These are phyloP conservation scores for Trimorus sp. DNA, from an alignment of 2,888 invertebrate species.

Conservation along the genomic window DNA sequence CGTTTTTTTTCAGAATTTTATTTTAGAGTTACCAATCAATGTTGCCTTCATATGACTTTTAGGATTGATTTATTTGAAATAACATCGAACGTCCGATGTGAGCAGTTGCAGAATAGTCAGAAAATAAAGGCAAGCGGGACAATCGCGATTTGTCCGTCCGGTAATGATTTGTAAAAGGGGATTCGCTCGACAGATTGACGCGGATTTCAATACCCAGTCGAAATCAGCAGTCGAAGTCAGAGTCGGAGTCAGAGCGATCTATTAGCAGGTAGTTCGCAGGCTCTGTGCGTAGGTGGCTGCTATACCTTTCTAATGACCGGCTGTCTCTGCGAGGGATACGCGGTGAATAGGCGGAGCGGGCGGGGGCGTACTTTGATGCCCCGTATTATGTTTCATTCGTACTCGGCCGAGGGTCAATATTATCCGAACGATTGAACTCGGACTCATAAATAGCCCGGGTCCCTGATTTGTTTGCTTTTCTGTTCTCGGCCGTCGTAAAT, in stretches of 20 bases:
- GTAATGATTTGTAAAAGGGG: slow-evolving; percentile 47
- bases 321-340: slow-evolving; percentile 76
- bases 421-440: slow-evolving; percentile 77
- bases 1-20: too few relatives aligned
- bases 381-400: slow-evolving; percentile 77
- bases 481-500: slow-evolving; percentile 76
- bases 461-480: slow-evolving; percentile 78
- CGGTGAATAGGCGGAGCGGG: slow-evolving; percentile 73
- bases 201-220: slow-evolving; percentile 48
- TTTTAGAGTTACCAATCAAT: too few relatives aligned
- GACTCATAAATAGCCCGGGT: slow-evolving; percentile 67
- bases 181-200: slow-evolving; percentile 47
- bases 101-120: not conserved
- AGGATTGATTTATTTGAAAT: too few relatives aligned
- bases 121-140: not conserved
- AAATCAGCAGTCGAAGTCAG: slow-evolving; percentile 70
- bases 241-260: slow-evolving; percentile 68
- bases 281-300: slow-evolving; percentile 65
- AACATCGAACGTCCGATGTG: too few relatives aligned
- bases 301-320: slow-evolving; percentile 77
- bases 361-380: slow-evolving; percentile 72
- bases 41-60: too few relatives aligned
- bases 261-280: slow-evolving; percentile 57
- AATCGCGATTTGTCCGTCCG: slow-evolving; percentile 35
- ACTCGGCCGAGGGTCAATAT: slow-evolving; percentile 78